phyloP scores from a whole-genome alignment of 1,140 invertebrate species.

The Zophobas atratus region DNA sequence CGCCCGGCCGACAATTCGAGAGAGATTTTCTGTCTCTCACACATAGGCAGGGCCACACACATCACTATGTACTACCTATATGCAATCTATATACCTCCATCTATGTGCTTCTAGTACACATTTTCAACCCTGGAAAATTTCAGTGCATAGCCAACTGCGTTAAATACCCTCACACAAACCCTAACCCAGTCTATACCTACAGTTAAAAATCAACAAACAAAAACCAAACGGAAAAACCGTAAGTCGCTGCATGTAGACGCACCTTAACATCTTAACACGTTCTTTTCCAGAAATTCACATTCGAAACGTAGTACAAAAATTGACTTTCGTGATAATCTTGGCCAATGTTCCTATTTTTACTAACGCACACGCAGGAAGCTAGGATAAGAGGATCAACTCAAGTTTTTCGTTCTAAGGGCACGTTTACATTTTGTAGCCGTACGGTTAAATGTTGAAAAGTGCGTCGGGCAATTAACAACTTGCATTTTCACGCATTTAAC shows the following conservation, averaged over 20 bases:
- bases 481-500: slow-evolving; percentile 63
- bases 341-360: slow-evolving; percentile 56
- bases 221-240: slow-evolving; percentile 56
- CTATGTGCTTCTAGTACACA: slow-evolving; percentile 58
- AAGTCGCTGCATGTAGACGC: slow-evolving; percentile 48
- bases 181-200: slow-evolving; percentile 67
- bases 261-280: slow-evolving; percentile 19
- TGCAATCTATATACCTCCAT: slow-evolving; percentile 55
- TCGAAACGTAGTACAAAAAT: slow-evolving; percentile 61
- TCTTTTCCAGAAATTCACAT: slow-evolving; percentile 60
- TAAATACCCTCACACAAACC: slow-evolving; percentile 67
- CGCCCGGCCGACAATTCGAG: slow-evolving; percentile 47
- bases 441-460: slow-evolving; percentile 61
- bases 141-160: slow-evolving; percentile 68
- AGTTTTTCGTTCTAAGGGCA: slow-evolving; percentile 44
- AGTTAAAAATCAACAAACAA: slow-evolving; percentile 60
- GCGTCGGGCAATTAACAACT: slow-evolving; percentile 62
- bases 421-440: slow-evolving; percentile 50
- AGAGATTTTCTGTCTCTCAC: slow-evolving; percentile 49
- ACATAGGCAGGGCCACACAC: slow-evolving; percentile 52
- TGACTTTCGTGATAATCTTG: slow-evolving; percentile 55
- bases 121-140: slow-evolving; percentile 64
- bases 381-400: slow-evolving; percentile 53
- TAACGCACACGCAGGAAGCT: slow-evolving; percentile 60
- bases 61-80: slow-evolving; percentile 59